Conservation (phyloP, 1,140 invertebrate species). For the Tyrophagus putrescentiae region DNA sequence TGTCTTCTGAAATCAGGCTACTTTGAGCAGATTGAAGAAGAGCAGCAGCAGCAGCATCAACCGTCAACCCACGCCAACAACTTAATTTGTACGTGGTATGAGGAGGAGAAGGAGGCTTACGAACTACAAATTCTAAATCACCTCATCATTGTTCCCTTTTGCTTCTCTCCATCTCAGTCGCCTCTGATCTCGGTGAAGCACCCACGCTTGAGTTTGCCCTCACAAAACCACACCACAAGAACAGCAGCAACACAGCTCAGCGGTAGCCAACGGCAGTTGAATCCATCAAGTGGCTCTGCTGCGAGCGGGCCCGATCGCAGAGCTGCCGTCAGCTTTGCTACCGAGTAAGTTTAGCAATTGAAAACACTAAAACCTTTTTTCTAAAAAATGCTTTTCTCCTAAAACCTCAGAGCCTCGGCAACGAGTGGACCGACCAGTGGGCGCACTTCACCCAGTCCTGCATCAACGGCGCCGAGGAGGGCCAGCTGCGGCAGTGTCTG, state of each 20-base stretch:
- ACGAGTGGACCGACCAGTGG: conserved; percentile 2
- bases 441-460: background rate
- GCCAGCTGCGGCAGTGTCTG: background rate
- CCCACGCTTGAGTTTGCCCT: too few species aligned
- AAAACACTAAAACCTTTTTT: background rate
- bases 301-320: background rate
- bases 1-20: background rate
- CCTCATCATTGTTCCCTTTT: too few species aligned
- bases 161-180: too few species aligned
- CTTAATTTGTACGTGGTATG: too few species aligned
- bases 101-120: too few species aligned
- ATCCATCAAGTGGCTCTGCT: conserved; percentile 9
- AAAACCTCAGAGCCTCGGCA: background rate
- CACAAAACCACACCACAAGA: background rate
- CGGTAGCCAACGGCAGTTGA: background rate
- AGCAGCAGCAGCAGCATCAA: too few species aligned
- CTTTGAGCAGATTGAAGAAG: background rate
- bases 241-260: background rate
- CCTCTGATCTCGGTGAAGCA: background rate
- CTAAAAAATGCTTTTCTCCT: too few species aligned
- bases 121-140: too few species aligned
- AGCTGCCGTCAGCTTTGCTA: conserved; percentile 11
- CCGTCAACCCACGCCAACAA: too few species aligned
- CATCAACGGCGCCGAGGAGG: background rate
- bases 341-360: background rate